These are phyloP conservation scores for Patagioenas fasciata DNA, from an alignment of 2,113 vertebrate species.

Conservation along the genomic window DNA sequence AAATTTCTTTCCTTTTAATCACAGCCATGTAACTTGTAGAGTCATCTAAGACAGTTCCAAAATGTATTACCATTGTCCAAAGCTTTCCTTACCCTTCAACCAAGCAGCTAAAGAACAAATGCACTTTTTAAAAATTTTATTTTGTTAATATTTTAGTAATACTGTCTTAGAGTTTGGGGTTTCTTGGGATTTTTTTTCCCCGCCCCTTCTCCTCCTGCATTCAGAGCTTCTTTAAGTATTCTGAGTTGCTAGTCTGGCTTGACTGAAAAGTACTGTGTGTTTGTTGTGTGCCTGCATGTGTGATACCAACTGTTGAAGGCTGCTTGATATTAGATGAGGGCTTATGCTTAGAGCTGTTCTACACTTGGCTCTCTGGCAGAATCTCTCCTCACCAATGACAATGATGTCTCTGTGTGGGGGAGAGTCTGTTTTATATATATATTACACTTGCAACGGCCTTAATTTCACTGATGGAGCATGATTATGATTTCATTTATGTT, in stretches of 20 bases:
- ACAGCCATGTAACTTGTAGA: neutral
- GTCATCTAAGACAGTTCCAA: neutral
- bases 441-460: neutral
- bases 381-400: neutral
- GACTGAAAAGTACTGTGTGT: slow-evolving; percentile 31
- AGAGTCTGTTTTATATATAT: slow-evolving; percentile 6
- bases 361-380: neutral
- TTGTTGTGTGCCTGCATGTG: slow-evolving; percentile 47
- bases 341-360: slow-evolving; percentile 28
- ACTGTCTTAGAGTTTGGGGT: neutral
- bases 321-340: slow-evolving; percentile 32
- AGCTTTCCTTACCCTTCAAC: neutral
- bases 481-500: slow-evolving; percentile 30
- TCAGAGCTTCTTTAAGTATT: neutral
- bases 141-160: neutral
- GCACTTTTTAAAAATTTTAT: neutral
- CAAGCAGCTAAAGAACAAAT: neutral
- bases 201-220: neutral
- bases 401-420: neutral
- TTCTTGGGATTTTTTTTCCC: neutral
- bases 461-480: slow-evolving; percentile 24
- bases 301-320: slow-evolving; percentile 41
- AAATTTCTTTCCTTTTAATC: neutral
- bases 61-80: neutral
- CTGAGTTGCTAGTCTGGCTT: neutral